A percentile compares a stretch with the other conserved stretches of the same genome.
Conservation (phyloP, 1,140 invertebrate genomes). For the Ips typographus region DNA sequence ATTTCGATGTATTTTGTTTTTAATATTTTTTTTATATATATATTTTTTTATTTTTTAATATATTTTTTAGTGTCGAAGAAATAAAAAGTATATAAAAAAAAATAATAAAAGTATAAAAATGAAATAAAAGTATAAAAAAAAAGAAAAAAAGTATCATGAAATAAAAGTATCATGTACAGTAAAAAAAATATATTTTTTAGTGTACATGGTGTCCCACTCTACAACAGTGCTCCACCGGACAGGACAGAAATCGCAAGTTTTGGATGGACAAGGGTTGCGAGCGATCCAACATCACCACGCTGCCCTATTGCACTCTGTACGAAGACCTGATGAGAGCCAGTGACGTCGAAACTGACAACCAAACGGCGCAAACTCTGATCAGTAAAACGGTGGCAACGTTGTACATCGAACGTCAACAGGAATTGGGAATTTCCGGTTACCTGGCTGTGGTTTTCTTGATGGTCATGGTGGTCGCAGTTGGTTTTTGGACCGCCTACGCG, state of each 20-base stretch:
- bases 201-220: conserved; percentile 86
- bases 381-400: conserved; percentile 13
- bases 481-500: conserved; percentile 85
- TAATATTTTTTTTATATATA: no score
- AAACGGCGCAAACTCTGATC: background rate
- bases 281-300: conserved; percentile 49
- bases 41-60: no score
- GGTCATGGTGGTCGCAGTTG: conserved; percentile 60
- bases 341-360: background rate
- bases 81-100: no score
- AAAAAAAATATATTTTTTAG: conserved; percentile 50
- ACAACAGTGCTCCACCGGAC: conserved; percentile 84
- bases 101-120: no score
- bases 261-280: conserved; percentile 82
- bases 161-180: no score
- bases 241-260: conserved; percentile 84
- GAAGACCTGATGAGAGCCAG: conserved; percentile 2
- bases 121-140: no score
- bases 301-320: background rate
- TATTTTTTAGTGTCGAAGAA: no score
- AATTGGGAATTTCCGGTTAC: conserved; percentile 62
- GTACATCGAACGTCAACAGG: conserved; percentile 27
- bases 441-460: conserved; percentile 68
- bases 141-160: no score
- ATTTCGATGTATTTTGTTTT: no score